Percentiles rank a stretch among this genome's conserved stretches.
phyloP scores from a whole-genome alignment of 2,113 vertebrate species.

The Nymphicus hollandicus region DNA sequence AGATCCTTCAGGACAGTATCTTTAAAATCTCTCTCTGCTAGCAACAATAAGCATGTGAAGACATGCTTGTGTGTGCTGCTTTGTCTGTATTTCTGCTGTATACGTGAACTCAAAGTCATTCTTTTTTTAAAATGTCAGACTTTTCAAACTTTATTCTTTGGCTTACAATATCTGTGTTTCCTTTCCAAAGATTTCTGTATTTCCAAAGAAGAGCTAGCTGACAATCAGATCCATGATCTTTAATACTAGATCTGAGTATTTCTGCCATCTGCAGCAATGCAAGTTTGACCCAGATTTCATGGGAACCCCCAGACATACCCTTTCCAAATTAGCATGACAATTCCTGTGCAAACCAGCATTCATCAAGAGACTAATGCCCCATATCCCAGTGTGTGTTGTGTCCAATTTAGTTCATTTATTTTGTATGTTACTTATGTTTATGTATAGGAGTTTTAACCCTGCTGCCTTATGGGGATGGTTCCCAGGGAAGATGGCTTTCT shows the following conservation, averaged over 20 bases:
- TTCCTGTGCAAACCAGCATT: neutral
- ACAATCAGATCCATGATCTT: neutral
- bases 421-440: neutral
- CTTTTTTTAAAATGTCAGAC: neutral
- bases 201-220: neutral
- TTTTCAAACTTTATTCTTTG: neutral
- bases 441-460: neutral
- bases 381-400: neutral
- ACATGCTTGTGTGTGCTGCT: neutral
- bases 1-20: neutral
- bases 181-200: neutral
- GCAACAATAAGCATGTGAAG: neutral
- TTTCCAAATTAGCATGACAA: neutral
- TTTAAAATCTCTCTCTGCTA: neutral
- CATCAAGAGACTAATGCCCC: neutral
- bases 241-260: neutral
- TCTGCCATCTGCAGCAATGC: neutral
- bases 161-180: constrained; percentile 7
- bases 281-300: neutral
- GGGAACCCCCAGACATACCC: neutral
- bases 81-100: neutral
- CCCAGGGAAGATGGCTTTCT: neutral
- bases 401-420: neutral
- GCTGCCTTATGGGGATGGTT: neutral
- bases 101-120: neutral